Conservation (phyloP, 1,140 invertebrate genomes). For the Macrobrachium rosenbergii region DNA sequence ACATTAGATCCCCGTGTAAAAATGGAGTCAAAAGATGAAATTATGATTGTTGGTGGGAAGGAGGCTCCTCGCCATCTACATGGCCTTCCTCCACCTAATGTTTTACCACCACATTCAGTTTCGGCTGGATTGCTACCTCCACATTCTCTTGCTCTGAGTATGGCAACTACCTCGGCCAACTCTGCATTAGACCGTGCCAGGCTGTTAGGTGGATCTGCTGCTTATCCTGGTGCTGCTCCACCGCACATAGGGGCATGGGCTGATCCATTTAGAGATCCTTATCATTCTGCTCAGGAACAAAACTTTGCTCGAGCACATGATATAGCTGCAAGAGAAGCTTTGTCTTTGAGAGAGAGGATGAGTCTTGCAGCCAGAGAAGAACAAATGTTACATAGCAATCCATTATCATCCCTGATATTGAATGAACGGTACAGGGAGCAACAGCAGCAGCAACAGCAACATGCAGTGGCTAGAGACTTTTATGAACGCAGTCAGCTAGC, state of each 20-base stretch:
- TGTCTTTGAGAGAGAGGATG: conserved; percentile 48
- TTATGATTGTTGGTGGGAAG: conserved; percentile 65
- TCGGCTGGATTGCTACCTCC: conserved; percentile 49
- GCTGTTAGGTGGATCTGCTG: conserved; percentile 15
- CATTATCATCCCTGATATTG: conserved; percentile 48
- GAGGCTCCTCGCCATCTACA: conserved; percentile 57
- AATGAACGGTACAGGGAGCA: conserved; percentile 58
- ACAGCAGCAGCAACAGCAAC: conserved; percentile 50
- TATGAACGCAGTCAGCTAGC: conserved; percentile 44
- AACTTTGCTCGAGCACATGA: conserved; percentile 44
- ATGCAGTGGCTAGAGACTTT: conserved; percentile 39
- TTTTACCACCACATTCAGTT: conserved; percentile 47
- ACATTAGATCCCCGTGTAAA: conserved; percentile 53
- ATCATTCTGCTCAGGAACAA: conserved; percentile 50
- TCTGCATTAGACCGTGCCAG: conserved; percentile 45
- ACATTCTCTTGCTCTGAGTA: conserved; percentile 43
- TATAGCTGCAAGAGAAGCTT: conserved; percentile 38
- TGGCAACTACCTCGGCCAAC: conserved; percentile 50
- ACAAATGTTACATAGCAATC: conserved; percentile 45
- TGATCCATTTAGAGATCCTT: conserved; percentile 55
- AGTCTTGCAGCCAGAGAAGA: conserved; percentile 44
- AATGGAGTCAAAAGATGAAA: conserved; percentile 56
- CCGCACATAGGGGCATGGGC: conserved; percentile 45
- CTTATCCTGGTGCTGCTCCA: conserved; percentile 28
- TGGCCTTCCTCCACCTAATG: conserved; percentile 27